These are phyloP conservation scores for Aphelinus atriplicis DNA, from an alignment of 1,140 invertebrate species.

Conservation along the genomic window DNA sequence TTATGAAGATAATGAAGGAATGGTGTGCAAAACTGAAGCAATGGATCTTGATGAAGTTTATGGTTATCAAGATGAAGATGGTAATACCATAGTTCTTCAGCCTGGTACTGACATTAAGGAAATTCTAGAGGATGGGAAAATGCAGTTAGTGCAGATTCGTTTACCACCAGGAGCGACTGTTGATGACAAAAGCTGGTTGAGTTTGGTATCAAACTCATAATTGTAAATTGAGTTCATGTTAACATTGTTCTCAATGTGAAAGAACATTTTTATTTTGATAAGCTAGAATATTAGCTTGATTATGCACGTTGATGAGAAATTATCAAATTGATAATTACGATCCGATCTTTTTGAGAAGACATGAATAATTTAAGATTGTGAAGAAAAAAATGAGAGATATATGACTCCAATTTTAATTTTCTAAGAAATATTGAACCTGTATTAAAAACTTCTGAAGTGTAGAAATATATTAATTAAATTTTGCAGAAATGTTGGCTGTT, in stretches of 20 bases:
- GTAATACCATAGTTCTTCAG: constrained; percentile 59
- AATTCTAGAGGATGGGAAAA: constrained; percentile 53
- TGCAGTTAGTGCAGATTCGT: constrained; percentile 61
- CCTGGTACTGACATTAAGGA: constrained; percentile 54
- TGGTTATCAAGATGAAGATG: constrained; percentile 57
- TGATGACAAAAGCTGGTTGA: constrained; percentile 59
- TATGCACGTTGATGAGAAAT: no score
- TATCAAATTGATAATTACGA: neutral
- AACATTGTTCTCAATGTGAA: neutral
- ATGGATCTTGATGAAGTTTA: constrained; percentile 57
- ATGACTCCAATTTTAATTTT: constrained; percentile 26
- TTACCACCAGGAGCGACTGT: constrained; percentile 52
- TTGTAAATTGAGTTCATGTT: constrained; percentile 23
- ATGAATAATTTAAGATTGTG: neutral
- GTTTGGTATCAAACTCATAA: constrained; percentile 59
- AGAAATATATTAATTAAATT: constrained; percentile 34
- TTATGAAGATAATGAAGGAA: constrained; percentile 14
- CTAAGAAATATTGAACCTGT: constrained; percentile 23
- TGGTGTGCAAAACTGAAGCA: constrained; percentile 44
- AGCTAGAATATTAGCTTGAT: neutral
- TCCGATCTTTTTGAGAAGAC: neutral
- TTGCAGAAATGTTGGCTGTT: constrained; percentile 16
- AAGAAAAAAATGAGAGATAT: neutral
- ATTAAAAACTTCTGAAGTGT: constrained; percentile 26
- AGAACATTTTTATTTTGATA: constrained; percentile 8